Evolutionary conservation across 2,113 vertebrate genomes (phyloP).

Genomic region (Amphiprion ocellaris): DNA sequence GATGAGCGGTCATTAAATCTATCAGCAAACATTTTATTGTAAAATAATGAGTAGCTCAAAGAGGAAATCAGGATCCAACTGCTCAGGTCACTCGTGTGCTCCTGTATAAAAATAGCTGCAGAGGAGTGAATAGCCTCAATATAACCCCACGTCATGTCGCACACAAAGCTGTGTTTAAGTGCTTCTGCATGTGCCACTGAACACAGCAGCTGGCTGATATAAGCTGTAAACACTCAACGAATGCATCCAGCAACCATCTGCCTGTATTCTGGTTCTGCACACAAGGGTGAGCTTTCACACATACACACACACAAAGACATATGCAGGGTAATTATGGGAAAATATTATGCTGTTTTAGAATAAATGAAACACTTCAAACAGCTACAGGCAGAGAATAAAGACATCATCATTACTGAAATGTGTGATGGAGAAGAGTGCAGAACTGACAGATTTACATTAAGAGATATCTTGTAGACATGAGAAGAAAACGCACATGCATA

Average conservation of each 20-base stretch:
- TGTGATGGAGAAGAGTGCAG: no score
- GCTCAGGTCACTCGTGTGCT: constrained; percentile 31
- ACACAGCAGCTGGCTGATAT: constrained; percentile 56
- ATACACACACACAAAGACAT: background rate
- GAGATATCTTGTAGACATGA: no score
- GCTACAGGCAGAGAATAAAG: constrained; percentile 22
- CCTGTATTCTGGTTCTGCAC: constrained; percentile 53
- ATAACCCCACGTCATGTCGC: constrained; percentile 48
- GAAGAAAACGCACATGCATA: no score
- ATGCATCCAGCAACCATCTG: constrained; percentile 60
- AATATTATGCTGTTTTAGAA: constrained; percentile 3
- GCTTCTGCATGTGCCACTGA: constrained; percentile 46
- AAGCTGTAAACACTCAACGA: constrained; percentile 38
- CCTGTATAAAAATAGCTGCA: constrained; percentile 70
- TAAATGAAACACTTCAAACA: constrained; percentile 7
- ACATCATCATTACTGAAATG: background rate
- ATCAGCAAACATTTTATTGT: constrained; percentile 29
- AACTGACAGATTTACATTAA: no score
- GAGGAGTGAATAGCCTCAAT: constrained; percentile 45
- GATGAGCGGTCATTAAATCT: constrained; percentile 70
- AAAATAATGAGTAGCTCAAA: constrained; percentile 16
- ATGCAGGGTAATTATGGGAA: constrained; percentile 13
- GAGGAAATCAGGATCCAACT: constrained; percentile 68
- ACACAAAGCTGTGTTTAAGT: constrained; percentile 58
- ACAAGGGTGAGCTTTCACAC: constrained; percentile 36